Conservation (phyloP, 2,113 vertebrate genomes). For the Brevimyrus niger region DNA sequence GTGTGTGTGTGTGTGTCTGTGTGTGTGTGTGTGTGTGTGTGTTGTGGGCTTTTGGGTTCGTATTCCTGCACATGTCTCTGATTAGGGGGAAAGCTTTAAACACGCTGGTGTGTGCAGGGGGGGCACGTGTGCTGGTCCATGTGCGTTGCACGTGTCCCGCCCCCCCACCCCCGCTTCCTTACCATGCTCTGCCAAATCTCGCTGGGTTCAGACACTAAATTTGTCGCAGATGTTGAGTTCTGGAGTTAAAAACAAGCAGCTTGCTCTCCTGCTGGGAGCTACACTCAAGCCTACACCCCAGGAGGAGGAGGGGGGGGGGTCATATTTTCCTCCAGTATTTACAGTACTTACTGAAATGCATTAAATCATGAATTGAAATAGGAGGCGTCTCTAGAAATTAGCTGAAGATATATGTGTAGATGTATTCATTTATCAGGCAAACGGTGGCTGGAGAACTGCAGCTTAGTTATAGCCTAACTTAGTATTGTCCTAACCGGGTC, state of each 20-base stretch:
- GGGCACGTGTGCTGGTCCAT: conserved; percentile 1
- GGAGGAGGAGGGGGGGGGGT: background rate
- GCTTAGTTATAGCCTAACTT: background rate
- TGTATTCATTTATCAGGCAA: background rate
- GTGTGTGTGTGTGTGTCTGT: background rate
- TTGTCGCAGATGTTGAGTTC: conserved; percentile 3
- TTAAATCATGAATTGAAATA: background rate
- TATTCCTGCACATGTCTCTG: background rate
- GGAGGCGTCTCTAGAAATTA: background rate
- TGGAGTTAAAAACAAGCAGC: background rate
- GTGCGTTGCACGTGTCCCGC: background rate
- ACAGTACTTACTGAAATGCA: background rate
- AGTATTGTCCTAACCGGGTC: background rate
- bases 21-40: background rate
- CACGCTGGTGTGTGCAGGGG: background rate
- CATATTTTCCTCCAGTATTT: background rate
- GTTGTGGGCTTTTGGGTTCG: background rate
- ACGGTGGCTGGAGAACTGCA: background rate
- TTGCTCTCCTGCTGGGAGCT: background rate
- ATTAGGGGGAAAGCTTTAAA: background rate
- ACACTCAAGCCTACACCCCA: background rate
- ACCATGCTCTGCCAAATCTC: background rate
- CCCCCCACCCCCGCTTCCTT: background rate
- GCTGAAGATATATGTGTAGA: background rate
- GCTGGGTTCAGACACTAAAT: background rate